Evolutionary conservation across 2,888 invertebrate species (phyloP).

Genomic region (Pseudococcus jackbeardsleyi): DNA sequence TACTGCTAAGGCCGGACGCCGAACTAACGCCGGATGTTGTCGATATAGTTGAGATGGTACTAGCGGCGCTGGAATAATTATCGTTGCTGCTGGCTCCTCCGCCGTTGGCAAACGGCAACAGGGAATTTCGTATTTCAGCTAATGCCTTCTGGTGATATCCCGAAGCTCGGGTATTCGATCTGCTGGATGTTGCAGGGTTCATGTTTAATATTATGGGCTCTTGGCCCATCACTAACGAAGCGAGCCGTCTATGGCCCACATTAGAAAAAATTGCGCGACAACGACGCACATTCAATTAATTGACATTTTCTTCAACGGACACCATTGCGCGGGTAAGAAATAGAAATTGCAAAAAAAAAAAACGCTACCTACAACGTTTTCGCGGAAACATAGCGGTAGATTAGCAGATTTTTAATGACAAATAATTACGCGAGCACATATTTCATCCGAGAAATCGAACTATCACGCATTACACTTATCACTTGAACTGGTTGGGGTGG

Average conservation of each 20-base stretch:
- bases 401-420: not conserved
- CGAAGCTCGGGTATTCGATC: conserved; percentile 79
- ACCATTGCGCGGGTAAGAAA: too few relatives aligned
- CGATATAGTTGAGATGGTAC: conserved; percentile 78
- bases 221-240: conserved; percentile 67
- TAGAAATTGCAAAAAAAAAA: not conserved
- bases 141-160: conserved; percentile 89
- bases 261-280: not conserved
- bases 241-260: conserved; percentile 64
- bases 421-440: not conserved
- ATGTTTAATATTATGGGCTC: conserved; percentile 72
- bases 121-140: conserved; percentile 86
- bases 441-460: not conserved
- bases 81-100: conserved; percentile 72
- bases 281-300: not conserved
- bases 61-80: conserved; percentile 81
- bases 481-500: not conserved
- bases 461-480: not conserved
- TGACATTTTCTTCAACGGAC: not conserved
- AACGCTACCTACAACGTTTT: conserved; percentile 60
- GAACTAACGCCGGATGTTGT: conserved; percentile 77
- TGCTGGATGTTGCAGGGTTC: conserved; percentile 73
- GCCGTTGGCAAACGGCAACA: conserved; percentile 84
- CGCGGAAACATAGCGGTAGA: conserved; percentile 58
- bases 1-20: conserved; percentile 75